Evolutionary conservation across 2,797 vertebrate species (phyloP).

Genomic region (Oreonectes daqikongensis): DNA sequence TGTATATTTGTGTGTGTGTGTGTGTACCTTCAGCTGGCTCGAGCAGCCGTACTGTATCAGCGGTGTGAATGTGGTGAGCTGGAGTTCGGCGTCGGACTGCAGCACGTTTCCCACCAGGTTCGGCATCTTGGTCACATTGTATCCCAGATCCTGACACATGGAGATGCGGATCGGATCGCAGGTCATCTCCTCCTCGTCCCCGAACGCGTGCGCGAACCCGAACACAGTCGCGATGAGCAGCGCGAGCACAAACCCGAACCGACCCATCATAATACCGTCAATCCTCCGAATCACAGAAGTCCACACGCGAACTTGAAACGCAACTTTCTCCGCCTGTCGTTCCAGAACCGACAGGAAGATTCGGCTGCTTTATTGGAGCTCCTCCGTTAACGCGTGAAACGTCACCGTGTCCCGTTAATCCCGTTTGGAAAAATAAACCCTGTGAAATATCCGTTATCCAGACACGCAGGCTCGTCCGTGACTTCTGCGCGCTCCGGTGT

Average conservation of each 20-base stretch:
- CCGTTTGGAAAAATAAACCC: neutral
- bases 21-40: conserved; percentile 91
- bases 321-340: conserved; percentile 13
- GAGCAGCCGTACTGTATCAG: conserved; percentile 99
- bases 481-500: conserved; percentile 12
- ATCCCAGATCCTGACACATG: conserved; percentile 97
- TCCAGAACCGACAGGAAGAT: neutral
- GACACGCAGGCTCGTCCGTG: conserved; percentile 2
- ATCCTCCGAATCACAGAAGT: neutral
- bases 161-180: conserved; percentile 96
- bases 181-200: conserved; percentile 91
- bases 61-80: conserved; percentile 95
- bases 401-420: neutral
- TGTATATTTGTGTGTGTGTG: neutral
- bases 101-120: conserved; percentile 95
- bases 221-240: conserved; percentile 62
- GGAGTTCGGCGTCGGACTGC: conserved; percentile 96
- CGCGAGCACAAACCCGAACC: conserved; percentile 54
- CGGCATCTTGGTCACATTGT: conserved; percentile 99
- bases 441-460: neutral
- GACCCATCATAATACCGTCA: conserved; percentile 53
- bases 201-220: conserved; percentile 73
- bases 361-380: neutral
- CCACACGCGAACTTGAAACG: conserved; percentile 1
- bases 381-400: conserved; percentile 3